phyloP scores from a whole-genome alignment of 2,888 invertebrate species.

The Halictus ligatus region DNA sequence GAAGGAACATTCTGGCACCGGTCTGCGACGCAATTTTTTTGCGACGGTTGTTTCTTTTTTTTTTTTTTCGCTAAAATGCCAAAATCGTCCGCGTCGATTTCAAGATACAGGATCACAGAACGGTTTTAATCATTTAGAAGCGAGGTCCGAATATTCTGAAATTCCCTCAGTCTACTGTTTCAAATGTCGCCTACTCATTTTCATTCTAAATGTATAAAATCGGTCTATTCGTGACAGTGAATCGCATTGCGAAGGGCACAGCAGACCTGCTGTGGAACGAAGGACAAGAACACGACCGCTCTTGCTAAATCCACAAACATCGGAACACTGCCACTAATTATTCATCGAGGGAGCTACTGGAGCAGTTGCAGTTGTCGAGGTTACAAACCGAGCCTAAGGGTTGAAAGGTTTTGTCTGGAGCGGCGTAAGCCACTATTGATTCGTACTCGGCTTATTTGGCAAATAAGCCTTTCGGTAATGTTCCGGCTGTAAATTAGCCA shows the following conservation, averaged over 20 bases:
- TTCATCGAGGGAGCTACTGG: too few species aligned
- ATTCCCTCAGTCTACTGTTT: not conserved
- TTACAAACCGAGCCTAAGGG: constrained; percentile 24
- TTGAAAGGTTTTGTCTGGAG: constrained; percentile 2
- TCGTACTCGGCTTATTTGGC: constrained; percentile 32
- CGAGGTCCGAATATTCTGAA: too few species aligned
- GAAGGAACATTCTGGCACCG: constrained; percentile 56
- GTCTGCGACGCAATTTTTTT: constrained; percentile 66
- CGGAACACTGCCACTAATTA: not conserved
- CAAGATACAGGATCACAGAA: not conserved
- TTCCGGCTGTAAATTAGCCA: constrained; percentile 46
- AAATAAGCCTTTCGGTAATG: constrained; percentile 36
- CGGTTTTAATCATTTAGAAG: not conserved
- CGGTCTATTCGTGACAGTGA: too few species aligned
- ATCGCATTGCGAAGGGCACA: too few species aligned
- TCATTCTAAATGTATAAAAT: too few species aligned
- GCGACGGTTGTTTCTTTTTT: not conserved
- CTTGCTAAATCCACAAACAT: not conserved
- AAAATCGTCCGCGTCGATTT: not conserved
- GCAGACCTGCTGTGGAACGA: too few species aligned
- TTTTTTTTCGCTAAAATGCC: not conserved
- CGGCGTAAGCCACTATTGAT: not conserved
- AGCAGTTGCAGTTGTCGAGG: not conserved
- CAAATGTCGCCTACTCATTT: too few species aligned
- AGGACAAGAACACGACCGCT: too few species aligned